Percentiles rank a stretch among this genome's conserved stretches.
phyloP scores from a whole-genome alignment of 2,797 vertebrate genomes.

The Spinus olivaceus region DNA sequence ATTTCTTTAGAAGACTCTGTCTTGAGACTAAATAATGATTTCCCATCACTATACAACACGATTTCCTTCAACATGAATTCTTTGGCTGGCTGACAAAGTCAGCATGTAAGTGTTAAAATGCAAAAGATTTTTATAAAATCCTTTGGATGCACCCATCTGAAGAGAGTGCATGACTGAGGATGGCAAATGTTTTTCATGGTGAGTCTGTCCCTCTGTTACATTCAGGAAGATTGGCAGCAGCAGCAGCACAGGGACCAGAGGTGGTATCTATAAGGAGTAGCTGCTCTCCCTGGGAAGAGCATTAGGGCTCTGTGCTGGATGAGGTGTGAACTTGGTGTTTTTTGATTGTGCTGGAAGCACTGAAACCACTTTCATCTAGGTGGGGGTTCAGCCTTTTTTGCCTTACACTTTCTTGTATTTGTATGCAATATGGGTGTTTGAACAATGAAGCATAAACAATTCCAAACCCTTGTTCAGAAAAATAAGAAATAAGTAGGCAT shows the following conservation, averaged over 20 bases:
- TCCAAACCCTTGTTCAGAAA: slow-evolving; percentile 34
- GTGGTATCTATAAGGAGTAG: background rate
- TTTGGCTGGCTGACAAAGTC: background rate
- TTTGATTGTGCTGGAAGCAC: background rate
- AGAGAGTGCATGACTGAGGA: background rate
- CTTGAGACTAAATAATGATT: background rate
- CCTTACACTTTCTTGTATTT: slow-evolving; percentile 27
- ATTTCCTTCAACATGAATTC: slow-evolving; percentile 8
- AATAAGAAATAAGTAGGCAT: slow-evolving; percentile 17
- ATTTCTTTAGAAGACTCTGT: background rate
- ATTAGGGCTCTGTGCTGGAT: background rate
- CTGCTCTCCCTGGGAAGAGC: background rate
- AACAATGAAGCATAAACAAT: slow-evolving; percentile 52
- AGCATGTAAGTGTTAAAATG: background rate
- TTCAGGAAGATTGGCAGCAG: background rate
- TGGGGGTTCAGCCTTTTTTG: slow-evolving; percentile 47
- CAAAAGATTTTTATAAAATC: background rate
- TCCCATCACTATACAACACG: background rate
- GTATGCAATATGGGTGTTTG: slow-evolving; percentile 16
- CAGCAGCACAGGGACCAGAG: background rate
- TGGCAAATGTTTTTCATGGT: background rate
- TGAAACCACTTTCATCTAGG: slow-evolving; percentile 65
- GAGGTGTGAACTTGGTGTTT: background rate
- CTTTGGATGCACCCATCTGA: background rate
- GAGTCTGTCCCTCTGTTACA: background rate